Base-by-base conservation (phyloP, 2,113 vertebrate genomes). In the Eulemur rufifrons region DNA sequence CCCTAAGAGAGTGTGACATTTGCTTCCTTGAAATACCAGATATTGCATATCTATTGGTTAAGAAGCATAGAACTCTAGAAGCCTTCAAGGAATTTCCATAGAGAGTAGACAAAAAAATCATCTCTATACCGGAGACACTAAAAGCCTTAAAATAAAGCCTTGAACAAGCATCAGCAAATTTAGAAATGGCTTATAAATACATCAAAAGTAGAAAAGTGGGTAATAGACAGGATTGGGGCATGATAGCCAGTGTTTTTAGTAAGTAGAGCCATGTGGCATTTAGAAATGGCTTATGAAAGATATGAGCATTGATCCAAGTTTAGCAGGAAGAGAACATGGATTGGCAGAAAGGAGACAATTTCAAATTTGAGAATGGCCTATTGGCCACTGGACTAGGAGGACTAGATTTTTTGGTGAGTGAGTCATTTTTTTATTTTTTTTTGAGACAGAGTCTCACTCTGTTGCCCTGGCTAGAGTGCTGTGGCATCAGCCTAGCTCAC, bases 281-380 rank as follows among this genome's bases (percentile, higher is more conserved):
- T 86, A 77, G 91, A 96, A 95, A 90, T 87, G 89, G 45, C 34
- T 95, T 66, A 17, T 54, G 47, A 84, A 91, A 94, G 15, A 92
- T n/a, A 39, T 47, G 52, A 91, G 21, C 2, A n/a, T 73, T 42
- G 45, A 59, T 74, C 68, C 68, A 86, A n/a, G 8, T 89, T 94
- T 32, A 37, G 54, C 29, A 94, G 64, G 11, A 68, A 94, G 52
- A 95, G 17, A 96, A 83, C 74, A 91, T 59, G n/a, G 39, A 47
- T 68, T 94, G 61, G 8, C 69, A 78, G 56, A 81, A 87, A 69
- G 12, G 27, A 83, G 29, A 84, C 29, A 80, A 68, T 91, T 89
- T 88, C 37, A 85, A 91, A 85, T 63, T 25, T 52, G 50, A 95
- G 56, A 91, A 63, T 73, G 17, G 9, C 25, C 32, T 80, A 39